Evolutionary conservation across 2,888 invertebrate species (phyloP).

Genomic region (Falcaria lacertinaria): DNA sequence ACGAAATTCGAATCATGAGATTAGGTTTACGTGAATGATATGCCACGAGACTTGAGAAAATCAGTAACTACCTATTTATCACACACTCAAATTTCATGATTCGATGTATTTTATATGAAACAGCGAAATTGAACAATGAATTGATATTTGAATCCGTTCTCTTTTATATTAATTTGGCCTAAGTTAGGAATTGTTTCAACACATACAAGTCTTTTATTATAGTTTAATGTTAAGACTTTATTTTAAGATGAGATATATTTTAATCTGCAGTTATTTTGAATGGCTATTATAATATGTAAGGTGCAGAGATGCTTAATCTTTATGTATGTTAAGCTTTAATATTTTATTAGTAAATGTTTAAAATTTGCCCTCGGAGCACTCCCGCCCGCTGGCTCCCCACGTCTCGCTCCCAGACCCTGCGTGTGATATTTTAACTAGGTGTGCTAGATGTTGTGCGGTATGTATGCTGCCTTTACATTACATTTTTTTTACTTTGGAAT

Average conservation of each 20-base stretch:
- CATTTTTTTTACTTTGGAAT: constrained; percentile 50
- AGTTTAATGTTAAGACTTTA: constrained; percentile 76
- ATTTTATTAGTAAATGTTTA: constrained; percentile 80
- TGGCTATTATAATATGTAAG: constrained; percentile 79
- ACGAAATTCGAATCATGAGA: constrained; percentile 19
- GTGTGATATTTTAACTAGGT: constrained; percentile 75
- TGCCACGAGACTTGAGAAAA: no score
- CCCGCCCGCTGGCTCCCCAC: constrained; percentile 22
- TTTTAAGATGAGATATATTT: constrained; percentile 78
- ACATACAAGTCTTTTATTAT: constrained; percentile 66
- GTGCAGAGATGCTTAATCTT: constrained; percentile 80
- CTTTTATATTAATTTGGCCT: constrained; percentile 66
- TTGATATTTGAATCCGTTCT: constrained; percentile 45
- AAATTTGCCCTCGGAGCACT: constrained; percentile 59
- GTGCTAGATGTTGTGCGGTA: constrained; percentile 63
- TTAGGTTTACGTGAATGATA: constrained; percentile 7
- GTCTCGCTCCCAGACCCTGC: constrained; percentile 42
- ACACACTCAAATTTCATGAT: background rate
- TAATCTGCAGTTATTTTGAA: constrained; percentile 79
- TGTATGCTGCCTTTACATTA: constrained; percentile 59
- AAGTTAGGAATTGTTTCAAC: constrained; percentile 63
- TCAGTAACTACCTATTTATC: no score
- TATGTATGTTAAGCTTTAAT: constrained; percentile 81
- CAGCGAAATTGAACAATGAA: constrained; percentile 68
- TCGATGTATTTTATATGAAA: constrained; percentile 28